Evolutionary conservation across 1,140 invertebrate species (phyloP).

Genomic region (Halotydeus destructor): DNA sequence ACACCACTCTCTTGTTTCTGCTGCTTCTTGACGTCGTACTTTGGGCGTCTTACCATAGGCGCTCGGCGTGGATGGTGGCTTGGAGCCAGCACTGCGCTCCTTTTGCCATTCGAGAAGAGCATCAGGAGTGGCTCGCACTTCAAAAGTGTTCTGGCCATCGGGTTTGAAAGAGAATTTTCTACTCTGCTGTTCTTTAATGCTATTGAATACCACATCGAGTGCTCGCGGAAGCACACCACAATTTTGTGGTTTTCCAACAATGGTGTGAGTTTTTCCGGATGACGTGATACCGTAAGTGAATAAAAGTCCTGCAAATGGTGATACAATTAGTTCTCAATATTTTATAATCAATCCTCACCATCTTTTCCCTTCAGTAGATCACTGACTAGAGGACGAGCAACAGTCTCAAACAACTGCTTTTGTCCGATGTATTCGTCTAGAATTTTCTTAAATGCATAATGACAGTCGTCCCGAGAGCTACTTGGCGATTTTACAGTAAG

Average conservation of each 20-base stretch:
- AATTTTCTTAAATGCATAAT: constrained; percentile 41
- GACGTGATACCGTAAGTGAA: constrained; percentile 93
- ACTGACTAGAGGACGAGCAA: constrained; percentile 66
- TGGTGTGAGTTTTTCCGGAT: constrained; percentile 85
- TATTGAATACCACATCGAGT: constrained; percentile 79
- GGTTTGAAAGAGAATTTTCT: constrained; percentile 51
- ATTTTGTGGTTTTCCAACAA: constrained; percentile 53
- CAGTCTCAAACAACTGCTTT: constrained; percentile 57
- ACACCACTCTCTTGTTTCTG: constrained; percentile 13
- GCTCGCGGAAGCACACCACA: constrained; percentile 67
- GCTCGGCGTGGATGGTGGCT: constrained; percentile 1
- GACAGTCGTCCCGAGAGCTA: not conserved
- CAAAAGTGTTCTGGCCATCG: constrained; percentile 80
- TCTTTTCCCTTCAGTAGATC: constrained; percentile 44
- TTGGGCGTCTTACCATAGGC: constrained; percentile 2
- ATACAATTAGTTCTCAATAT: constrained; percentile 1
- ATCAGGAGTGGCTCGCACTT: constrained; percentile 64
- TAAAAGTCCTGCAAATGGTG: constrained; percentile 33
- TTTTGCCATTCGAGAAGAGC: constrained; percentile 53
- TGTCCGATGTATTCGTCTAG: constrained; percentile 56
- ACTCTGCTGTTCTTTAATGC: constrained; percentile 37
- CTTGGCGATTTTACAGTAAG: constrained; percentile 31
- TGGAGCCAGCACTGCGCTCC: constrained; percentile 11
- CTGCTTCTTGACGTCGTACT: constrained; percentile 6
- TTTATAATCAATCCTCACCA: constrained; percentile 25